Evolutionary conservation across 1,140 invertebrate genomes (phyloP).

Genomic region (Drosophila ficusphila): DNA sequence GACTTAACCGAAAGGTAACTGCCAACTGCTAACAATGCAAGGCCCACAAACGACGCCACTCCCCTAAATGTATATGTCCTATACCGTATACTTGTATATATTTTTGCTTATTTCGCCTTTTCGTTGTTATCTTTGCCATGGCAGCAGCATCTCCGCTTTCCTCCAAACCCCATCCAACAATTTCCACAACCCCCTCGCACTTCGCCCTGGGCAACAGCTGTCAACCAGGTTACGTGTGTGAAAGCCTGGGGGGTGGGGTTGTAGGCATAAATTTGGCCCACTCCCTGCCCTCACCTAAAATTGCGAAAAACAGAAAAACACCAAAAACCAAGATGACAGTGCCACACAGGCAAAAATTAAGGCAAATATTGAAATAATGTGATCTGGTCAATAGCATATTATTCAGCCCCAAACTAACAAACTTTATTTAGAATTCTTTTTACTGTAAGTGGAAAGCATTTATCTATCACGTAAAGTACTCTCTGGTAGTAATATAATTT

Average conservation of each 20-base stretch:
- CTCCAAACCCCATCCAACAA: background rate
- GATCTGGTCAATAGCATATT: too few species aligned
- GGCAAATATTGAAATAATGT: background rate
- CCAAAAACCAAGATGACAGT: conserved; percentile 46
- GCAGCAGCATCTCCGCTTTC: conserved; percentile 32
- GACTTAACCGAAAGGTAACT: conserved; percentile 63
- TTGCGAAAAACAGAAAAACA: conserved; percentile 29
- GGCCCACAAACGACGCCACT: conserved; percentile 59
- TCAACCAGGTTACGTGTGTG: conserved; percentile 76
- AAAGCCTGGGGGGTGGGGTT: conserved; percentile 17
- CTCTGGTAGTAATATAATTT: too few species aligned
- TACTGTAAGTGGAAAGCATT: too few species aligned
- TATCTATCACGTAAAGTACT: too few species aligned
- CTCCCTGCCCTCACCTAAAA: conserved; percentile 8
- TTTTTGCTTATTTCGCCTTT: conserved; percentile 70
- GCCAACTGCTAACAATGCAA: conserved; percentile 75
- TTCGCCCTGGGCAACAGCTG: conserved; percentile 69
- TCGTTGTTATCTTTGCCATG: conserved; percentile 66
- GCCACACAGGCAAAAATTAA: background rate
- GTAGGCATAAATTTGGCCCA: conserved; percentile 60
- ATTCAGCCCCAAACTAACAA: too few species aligned
- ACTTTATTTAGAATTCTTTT: too few species aligned
- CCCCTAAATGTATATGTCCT: conserved; percentile 29
- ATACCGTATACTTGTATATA: conserved; percentile 27
- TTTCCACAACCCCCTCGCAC: conserved; percentile 12